These are phyloP conservation scores for Drosophila gunungcola DNA, from an alignment of 1,140 invertebrate genomes.

Conservation along the genomic window DNA sequence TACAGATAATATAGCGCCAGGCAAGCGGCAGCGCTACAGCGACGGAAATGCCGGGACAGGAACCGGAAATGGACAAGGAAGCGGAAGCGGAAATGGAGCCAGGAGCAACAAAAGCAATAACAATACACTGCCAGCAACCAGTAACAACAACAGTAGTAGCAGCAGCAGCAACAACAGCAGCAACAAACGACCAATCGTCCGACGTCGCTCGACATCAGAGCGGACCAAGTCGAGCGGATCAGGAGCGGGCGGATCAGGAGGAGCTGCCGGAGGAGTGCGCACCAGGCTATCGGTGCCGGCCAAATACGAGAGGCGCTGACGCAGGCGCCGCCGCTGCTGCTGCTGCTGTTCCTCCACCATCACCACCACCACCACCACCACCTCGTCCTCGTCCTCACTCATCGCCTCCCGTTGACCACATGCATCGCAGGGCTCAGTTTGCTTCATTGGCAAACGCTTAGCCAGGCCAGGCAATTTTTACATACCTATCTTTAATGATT, in stretches of 20 bases:
- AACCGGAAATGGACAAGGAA: conserved; percentile 26
- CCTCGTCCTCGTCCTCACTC: conserved; percentile 11
- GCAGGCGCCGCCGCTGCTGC: conserved; percentile 58
- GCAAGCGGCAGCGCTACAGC: conserved; percentile 65
- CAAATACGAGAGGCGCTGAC: conserved; percentile 78
- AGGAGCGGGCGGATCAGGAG: conserved; percentile 18
- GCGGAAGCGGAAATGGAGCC: conserved; percentile 21
- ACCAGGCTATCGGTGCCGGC: conserved; percentile 76
- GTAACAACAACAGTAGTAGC: conserved; percentile 33
- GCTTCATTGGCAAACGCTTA: conserved; percentile 1
- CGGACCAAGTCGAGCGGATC: conserved; percentile 38
- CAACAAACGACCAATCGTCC: conserved; percentile 19
- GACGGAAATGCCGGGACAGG: conserved; percentile 44
- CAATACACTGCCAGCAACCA: conserved; percentile 69
- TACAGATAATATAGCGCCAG: conserved; percentile 48
- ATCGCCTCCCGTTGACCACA: conserved; percentile 15
- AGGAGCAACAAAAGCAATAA: conserved; percentile 78
- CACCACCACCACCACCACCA: conserved; percentile 14
- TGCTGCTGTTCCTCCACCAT: conserved; percentile 48
- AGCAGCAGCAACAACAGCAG: conserved; percentile 3
- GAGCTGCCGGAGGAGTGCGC: conserved; percentile 47
- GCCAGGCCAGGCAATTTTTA: conserved; percentile 28
- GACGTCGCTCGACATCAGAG: conserved; percentile 61
- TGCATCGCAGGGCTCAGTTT: conserved; percentile 21
- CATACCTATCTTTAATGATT: conserved; percentile 24